Percentiles rank a stretch among this genome's conserved stretches.
Conservation (phyloP, 2,888 invertebrate species). For the Acanthacorydalis orientalis region DNA sequence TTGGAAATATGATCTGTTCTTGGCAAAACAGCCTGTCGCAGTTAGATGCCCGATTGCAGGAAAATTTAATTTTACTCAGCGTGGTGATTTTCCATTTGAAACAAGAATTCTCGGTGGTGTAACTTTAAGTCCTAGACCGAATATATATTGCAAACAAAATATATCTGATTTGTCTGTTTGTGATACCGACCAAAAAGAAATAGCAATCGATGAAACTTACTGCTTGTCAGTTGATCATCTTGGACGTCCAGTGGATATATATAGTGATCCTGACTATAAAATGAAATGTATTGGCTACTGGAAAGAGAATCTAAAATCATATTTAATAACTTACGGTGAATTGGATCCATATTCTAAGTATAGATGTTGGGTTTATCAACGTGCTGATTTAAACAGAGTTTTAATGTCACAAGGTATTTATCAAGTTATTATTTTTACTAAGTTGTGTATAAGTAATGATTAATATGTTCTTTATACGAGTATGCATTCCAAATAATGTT, state of each 20-base stretch:
- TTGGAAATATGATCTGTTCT: constrained; percentile 77
- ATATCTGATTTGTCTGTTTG: constrained; percentile 94
- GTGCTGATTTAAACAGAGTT: constrained; percentile 81
- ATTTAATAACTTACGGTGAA: constrained; percentile 89
- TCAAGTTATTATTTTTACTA: not conserved
- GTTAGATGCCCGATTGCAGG: constrained; percentile 93
- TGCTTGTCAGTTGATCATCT: constrained; percentile 92
- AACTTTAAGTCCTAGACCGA: constrained; percentile 82
- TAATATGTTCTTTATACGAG: not conserved
- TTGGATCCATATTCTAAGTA: constrained; percentile 90
- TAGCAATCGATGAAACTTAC: constrained; percentile 88
- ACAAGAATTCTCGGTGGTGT: constrained; percentile 93
- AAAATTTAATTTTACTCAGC: constrained; percentile 86
- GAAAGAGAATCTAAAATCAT: constrained; percentile 95
- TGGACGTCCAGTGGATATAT: constrained; percentile 88
- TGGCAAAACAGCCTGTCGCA: constrained; percentile 77
- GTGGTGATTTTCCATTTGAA: constrained; percentile 76
- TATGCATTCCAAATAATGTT: constrained; percentile 19
- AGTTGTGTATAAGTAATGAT: not conserved
- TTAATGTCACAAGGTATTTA: constrained; percentile 47
- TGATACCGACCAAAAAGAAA: constrained; percentile 85
- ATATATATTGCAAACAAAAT: constrained; percentile 80
- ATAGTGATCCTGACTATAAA: constrained; percentile 89
- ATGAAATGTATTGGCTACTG: constrained; percentile 96
- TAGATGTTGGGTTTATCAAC: constrained; percentile 95